A percentile compares a stretch with the other conserved stretches of the same genome.
These are phyloP conservation scores for Heliothis subflexa DNA, from an alignment of 1,140 invertebrate genomes.

Conservation along the genomic window DNA sequence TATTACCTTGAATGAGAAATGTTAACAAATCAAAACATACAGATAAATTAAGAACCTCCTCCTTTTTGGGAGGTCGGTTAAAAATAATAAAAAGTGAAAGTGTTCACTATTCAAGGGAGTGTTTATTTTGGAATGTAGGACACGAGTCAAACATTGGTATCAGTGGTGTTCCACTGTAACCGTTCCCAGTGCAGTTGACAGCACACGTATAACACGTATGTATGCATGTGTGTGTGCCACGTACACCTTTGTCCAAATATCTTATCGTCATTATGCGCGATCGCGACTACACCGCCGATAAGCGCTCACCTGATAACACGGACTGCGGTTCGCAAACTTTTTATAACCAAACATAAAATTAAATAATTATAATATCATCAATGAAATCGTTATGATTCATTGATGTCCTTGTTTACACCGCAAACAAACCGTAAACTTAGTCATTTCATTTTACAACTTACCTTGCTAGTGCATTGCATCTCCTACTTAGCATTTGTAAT, in stretches of 20 bases:
- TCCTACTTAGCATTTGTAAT: too few species aligned
- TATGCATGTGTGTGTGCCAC: not conserved
- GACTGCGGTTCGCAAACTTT: conserved; percentile 53
- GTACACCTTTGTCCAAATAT: conserved; percentile 11
- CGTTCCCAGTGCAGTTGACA: not conserved
- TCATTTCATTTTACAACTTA: not conserved
- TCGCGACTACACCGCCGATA: conserved; percentile 15
- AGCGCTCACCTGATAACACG: conserved; percentile 66
- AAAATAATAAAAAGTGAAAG: conserved; percentile 3
- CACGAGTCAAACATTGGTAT: not conserved
- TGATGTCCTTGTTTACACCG: conserved; percentile 10
- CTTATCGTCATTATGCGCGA: conserved; percentile 39
- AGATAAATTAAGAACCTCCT: too few species aligned
- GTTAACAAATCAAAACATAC: too few species aligned
- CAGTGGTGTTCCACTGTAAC: conserved; percentile 7
- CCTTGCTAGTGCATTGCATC: too few species aligned
- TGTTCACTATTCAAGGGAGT: not conserved
- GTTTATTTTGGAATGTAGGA: not conserved
- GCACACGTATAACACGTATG: not conserved
- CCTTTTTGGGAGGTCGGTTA: too few species aligned
- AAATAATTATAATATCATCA: not conserved
- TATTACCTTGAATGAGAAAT: too few species aligned
- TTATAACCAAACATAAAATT: not conserved
- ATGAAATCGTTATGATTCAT: not conserved
- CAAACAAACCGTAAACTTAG: not conserved